These are phyloP conservation scores for Drosophila pseudotalamancana DNA, from an alignment of 2,888 invertebrate genomes.

Conservation along the genomic window DNA sequence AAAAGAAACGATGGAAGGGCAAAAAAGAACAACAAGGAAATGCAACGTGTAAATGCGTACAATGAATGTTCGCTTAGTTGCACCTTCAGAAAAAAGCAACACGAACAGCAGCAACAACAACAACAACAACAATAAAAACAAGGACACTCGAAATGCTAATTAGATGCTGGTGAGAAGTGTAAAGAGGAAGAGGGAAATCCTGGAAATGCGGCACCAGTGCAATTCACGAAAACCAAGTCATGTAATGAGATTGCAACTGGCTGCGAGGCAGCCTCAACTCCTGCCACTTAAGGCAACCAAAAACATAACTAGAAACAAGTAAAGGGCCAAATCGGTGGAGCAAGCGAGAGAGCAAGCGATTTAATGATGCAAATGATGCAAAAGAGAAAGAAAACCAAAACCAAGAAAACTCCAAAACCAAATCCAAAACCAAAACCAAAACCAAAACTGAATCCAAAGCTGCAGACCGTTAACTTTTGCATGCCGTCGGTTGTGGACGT, in stretches of 20 bases:
- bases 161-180: slow-evolving; percentile 53
- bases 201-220: slow-evolving; percentile 48
- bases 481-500: slow-evolving; percentile 27
- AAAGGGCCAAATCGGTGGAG: background rate
- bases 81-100: slow-evolving; percentile 15
- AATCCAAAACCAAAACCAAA: slow-evolving; percentile 13
- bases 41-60: slow-evolving; percentile 18
- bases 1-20: background rate
- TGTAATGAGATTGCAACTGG: slow-evolving; percentile 49
- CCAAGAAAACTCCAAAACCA: slow-evolving; percentile 6
- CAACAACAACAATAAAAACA: slow-evolving; percentile 16
- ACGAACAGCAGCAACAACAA: slow-evolving; percentile 10
- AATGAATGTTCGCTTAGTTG: slow-evolving; percentile 12
- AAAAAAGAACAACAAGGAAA: background rate
- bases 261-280: slow-evolving; percentile 11
- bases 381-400: slow-evolving; percentile 7
- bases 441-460: slow-evolving; percentile 29
- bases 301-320: slow-evolving; percentile 19
- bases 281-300: slow-evolving; percentile 20
- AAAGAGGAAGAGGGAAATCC: slow-evolving; percentile 65
- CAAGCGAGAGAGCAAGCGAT: slow-evolving; percentile 5
- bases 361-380: slow-evolving; percentile 49
- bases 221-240: slow-evolving; percentile 38
- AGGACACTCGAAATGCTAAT: slow-evolving; percentile 61
- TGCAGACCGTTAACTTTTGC: slow-evolving; percentile 39